These are phyloP conservation scores for Numenius phaeopus DNA, from an alignment of 2,797 vertebrate species.

Conservation along the genomic window DNA sequence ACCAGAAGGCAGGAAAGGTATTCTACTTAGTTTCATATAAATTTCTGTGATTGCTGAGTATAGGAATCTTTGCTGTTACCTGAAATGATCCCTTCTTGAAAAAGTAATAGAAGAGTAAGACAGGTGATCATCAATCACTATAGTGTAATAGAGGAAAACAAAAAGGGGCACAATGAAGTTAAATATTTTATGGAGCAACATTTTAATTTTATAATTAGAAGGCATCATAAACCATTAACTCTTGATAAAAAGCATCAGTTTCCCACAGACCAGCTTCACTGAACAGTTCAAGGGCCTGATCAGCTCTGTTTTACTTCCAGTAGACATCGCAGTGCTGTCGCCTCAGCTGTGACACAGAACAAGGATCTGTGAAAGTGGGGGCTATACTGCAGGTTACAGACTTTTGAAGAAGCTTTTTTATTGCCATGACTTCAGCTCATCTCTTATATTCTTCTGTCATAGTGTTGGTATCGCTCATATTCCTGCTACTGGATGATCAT, in stretches of 20 bases:
- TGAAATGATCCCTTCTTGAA: neutral
- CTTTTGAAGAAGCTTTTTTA: neutral
- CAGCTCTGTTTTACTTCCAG: neutral
- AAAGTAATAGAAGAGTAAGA: neutral
- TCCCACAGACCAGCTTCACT: neutral
- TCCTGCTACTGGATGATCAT: neutral
- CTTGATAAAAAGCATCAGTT: neutral
- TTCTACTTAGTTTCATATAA: neutral
- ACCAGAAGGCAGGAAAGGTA: neutral
- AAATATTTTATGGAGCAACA: neutral
- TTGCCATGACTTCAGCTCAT: neutral
- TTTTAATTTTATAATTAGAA: neutral
- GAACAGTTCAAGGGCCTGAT: neutral
- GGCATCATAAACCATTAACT: neutral
- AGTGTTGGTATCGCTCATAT: neutral
- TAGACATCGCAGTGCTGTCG: neutral
- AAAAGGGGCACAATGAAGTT: neutral
- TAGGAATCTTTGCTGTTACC: neutral
- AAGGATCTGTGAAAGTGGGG: fast-evolving
- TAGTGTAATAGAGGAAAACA: neutral
- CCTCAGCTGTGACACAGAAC: neutral
- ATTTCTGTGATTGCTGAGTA: neutral
- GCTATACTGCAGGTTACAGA: neutral
- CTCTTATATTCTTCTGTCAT: neutral
- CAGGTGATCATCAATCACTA: neutral